These are phyloP conservation scores for Sparus aurata DNA, from an alignment of 2,797 vertebrate species.

Conservation along the genomic window DNA sequence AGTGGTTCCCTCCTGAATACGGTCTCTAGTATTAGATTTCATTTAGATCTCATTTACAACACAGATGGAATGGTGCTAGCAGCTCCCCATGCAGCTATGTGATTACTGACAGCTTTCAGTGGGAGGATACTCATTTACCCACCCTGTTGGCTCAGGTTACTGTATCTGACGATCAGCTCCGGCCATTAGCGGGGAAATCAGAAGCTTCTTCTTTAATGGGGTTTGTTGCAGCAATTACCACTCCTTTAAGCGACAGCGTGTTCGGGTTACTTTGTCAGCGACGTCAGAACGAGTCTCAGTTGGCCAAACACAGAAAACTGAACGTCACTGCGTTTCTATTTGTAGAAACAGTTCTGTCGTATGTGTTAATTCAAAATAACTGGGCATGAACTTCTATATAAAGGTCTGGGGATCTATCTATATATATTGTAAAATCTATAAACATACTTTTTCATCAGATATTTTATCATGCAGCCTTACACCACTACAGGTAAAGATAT, in stretches of 20 bases:
- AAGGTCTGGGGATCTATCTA: background rate
- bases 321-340: background rate
- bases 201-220: conserved; percentile 63
- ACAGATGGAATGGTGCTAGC: conserved; percentile 70
- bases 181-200: conserved; percentile 65
- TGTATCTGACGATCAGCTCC: conserved; percentile 53
- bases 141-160: conserved; percentile 67
- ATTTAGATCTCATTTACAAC: conserved; percentile 79
- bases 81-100: conserved; percentile 64
- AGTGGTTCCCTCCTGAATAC: conserved; percentile 68
- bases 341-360: background rate
- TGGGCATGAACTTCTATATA: background rate
- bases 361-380: background rate
- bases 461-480: background rate
- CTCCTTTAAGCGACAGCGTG: conserved; percentile 38
- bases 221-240: conserved; percentile 66
- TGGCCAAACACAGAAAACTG: background rate
- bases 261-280: conserved; percentile 37
- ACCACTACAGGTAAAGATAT: too few relatives aligned
- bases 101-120: conserved; percentile 74
- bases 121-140: conserved; percentile 68
- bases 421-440: background rate
- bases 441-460: background rate
- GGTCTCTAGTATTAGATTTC: conserved; percentile 73
- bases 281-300: conserved; percentile 20